Conservation (phyloP, 2,797 vertebrate species). For the Pseudomugil tenellus region DNA sequence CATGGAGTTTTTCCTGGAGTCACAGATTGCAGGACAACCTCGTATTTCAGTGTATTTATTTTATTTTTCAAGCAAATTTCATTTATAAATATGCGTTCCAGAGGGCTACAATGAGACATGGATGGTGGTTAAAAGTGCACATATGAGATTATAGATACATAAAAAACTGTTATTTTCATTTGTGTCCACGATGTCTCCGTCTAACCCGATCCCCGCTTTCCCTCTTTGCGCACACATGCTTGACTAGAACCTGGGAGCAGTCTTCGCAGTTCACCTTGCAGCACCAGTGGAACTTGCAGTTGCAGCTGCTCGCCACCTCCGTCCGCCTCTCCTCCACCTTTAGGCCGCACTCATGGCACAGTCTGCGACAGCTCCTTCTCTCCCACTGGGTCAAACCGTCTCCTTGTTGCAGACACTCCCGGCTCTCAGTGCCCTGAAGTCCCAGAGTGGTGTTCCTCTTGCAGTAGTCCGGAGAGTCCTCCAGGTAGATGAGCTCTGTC, state of each 20-base stretch:
- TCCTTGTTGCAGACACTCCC: constrained; percentile 89
- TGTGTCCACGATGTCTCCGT: constrained; percentile 75
- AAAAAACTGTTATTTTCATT: constrained; percentile 19
- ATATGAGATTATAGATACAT: constrained; percentile 4
- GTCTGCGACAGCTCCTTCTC: constrained; percentile 87
- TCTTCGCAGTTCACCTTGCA: constrained; percentile 93
- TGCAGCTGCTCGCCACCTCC: constrained; percentile 90
- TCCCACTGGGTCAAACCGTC: constrained; percentile 87
- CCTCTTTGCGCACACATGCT: constrained; percentile 86
- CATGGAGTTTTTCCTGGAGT: neutral
- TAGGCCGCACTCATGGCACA: constrained; percentile 94
- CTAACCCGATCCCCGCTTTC: constrained; percentile 57
- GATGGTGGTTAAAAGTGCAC: constrained; percentile 60
- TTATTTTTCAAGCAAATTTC: constrained; percentile 33
- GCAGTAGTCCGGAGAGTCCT: constrained; percentile 97
- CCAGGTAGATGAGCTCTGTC: constrained; percentile 91
- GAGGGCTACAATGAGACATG: constrained; percentile 16
- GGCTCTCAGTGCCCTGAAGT: constrained; percentile 91
- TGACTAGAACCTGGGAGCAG: constrained; percentile 87
- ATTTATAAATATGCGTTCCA: constrained; percentile 69
- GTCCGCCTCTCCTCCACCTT: constrained; percentile 87
- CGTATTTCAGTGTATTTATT: neutral
- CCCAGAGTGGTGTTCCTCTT: constrained; percentile 87
- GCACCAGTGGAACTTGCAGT: constrained; percentile 98
- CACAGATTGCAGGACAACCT: neutral